Conservation (phyloP, 2,113 vertebrate species). For the Sterna hirundo region DNA sequence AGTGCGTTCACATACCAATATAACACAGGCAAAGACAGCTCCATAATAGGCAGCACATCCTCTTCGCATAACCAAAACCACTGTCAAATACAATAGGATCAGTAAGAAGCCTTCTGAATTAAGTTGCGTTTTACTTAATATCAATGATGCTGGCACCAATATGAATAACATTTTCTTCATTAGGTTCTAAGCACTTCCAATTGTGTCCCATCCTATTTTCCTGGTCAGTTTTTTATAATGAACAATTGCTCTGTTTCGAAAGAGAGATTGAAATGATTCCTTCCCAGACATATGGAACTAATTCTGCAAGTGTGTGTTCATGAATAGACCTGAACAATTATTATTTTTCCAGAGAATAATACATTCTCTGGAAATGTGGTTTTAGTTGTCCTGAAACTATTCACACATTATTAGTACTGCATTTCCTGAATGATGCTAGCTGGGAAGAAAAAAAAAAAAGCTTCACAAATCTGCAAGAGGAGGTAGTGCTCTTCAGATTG, state of each 20-base stretch:
- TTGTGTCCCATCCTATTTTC: slow-evolving; percentile 21
- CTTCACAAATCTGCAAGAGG: background rate
- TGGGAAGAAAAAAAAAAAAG: background rate
- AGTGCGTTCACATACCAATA: background rate
- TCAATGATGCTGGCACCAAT: background rate
- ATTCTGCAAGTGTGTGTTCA: slow-evolving; percentile 21
- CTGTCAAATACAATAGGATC: background rate
- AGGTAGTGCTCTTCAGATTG: background rate
- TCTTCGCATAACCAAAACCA: background rate
- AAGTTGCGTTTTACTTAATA: background rate
- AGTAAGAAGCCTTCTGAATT: background rate
- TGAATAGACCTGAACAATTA: slow-evolving; percentile 51
- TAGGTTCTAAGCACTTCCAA: slow-evolving; percentile 17
- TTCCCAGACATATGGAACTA: slow-evolving; percentile 36
- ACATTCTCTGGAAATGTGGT: slow-evolving; percentile 17
- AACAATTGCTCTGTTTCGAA: background rate
- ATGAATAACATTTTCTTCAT: background rate
- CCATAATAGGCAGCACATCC: background rate
- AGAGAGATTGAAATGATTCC: background rate
- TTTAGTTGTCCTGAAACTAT: slow-evolving; percentile 12
- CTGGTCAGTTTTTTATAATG: background rate
- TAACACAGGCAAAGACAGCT: background rate
- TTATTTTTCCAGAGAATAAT: slow-evolving; percentile 40
- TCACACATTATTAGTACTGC: background rate
- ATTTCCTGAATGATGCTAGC: background rate